Percentiles rank a stretch among this genome's conserved stretches.
These are phyloP conservation scores for Taenioides sp. DNA, from an alignment of 2,797 vertebrate genomes.

Conservation along the genomic window DNA sequence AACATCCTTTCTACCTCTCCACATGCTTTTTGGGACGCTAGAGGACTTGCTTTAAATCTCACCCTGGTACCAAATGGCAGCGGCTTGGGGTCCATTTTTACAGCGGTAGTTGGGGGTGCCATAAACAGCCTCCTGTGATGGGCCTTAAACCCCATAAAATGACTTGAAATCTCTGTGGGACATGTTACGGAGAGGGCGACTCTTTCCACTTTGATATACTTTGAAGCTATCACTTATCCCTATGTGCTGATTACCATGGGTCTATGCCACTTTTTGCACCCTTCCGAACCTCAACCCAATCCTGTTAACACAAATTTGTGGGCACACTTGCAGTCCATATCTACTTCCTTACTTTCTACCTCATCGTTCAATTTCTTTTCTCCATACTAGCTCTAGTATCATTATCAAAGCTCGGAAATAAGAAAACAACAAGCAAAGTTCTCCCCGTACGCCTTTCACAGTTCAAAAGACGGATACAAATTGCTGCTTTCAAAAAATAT, in stretches of 20 bases:
- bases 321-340: conserved; percentile 39
- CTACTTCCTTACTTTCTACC: conserved; percentile 1
- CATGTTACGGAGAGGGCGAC: conserved; percentile 44
- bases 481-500: conserved; percentile 43
- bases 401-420: conserved; percentile 42
- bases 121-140: conserved; percentile 43
- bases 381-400: conserved; percentile 51
- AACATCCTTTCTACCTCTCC: not conserved
- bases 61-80: not conserved
- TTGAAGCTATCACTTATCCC: conserved; percentile 56
- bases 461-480: conserved; percentile 46
- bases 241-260: conserved; percentile 59
- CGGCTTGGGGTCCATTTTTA: not conserved
- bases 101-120: conserved; percentile 6
- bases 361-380: not conserved
- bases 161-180: conserved; percentile 54
- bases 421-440: conserved; percentile 35
- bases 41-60: not conserved
- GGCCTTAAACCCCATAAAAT: conserved; percentile 59
- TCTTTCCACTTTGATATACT: conserved; percentile 65
- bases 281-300: conserved; percentile 52
- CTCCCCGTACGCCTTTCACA: conserved; percentile 25
- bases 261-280: conserved; percentile 32
- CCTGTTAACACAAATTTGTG: conserved; percentile 58
- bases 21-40: not conserved